A percentile compares a stretch with the other conserved stretches of the same genome.
Evolutionary conservation across 1,140 invertebrate species (phyloP).

Genomic region (Trachymyrmex septentrionalis): DNA sequence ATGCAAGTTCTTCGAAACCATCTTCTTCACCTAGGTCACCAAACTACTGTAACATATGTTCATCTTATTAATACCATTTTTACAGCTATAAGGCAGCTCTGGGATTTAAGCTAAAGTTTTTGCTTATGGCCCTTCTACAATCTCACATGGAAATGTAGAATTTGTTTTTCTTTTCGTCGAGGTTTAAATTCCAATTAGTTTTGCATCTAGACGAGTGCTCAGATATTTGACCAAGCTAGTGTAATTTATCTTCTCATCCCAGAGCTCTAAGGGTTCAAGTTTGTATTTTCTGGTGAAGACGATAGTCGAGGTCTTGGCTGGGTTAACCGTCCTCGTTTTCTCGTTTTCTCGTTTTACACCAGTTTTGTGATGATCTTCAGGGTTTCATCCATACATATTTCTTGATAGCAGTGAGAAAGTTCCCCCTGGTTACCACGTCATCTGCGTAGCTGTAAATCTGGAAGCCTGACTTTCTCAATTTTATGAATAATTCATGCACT

Average conservation of each 20-base stretch:
- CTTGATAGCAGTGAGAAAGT: background rate
- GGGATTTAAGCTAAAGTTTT: no score
- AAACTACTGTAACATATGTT: no score
- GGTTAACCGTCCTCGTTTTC: no score
- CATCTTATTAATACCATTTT: background rate
- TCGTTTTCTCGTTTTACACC: background rate
- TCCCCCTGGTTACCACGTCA: background rate
- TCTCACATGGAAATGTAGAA: no score
- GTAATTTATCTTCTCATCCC: background rate
- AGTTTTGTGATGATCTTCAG: background rate
- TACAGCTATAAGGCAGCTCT: no score
- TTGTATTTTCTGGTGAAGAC: slow-evolving; percentile 12
- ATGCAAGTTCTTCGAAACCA: no score
- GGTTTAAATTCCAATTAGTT: background rate
- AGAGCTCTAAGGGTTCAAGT: background rate
- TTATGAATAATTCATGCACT: background rate
- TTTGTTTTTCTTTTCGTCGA: background rate
- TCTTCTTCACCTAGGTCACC: no score
- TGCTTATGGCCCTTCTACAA: no score
- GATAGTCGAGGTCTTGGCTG: background rate
- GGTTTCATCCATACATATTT: background rate
- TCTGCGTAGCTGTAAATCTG: background rate
- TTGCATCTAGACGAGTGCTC: no score
- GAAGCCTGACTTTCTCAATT: background rate
- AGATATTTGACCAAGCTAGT: no score